These are phyloP conservation scores for Parasteatoda tepidariorum DNA, from an alignment of 1,140 invertebrate genomes.

Conservation along the genomic window DNA sequence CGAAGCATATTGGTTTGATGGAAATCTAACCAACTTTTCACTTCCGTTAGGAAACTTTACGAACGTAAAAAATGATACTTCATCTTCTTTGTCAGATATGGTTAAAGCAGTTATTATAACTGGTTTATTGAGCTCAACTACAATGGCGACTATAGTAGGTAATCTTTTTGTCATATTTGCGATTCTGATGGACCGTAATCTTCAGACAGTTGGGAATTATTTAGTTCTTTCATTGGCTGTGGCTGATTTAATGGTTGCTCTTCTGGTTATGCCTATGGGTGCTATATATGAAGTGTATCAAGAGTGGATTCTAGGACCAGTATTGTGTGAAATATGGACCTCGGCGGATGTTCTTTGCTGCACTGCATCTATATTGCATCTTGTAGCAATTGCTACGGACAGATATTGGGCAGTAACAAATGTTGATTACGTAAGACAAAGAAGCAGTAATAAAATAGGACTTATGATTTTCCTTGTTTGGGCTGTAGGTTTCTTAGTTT, in stretches of 20 bases:
- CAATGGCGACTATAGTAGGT: constrained; percentile 72
- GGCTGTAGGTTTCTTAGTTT: constrained; percentile 85
- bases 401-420: constrained; percentile 97
- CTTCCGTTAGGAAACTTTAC: constrained; percentile 4
- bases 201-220: constrained; percentile 89
- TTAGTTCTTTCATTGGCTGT: constrained; percentile 87
- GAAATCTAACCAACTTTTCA: not conserved
- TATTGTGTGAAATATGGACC: constrained; percentile 93
- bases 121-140: constrained; percentile 16
- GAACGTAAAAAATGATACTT: not conserved
- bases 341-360: constrained; percentile 92
- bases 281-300: constrained; percentile 80
- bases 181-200: constrained; percentile 86
- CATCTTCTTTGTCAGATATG: constrained; percentile 69
- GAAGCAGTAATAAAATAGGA: constrained; percentile 84
- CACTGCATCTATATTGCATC: constrained; percentile 91
- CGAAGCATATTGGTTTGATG: constrained; percentile 23
- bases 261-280: constrained; percentile 87
- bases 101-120: constrained; percentile 12
- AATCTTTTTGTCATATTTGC: constrained; percentile 95
- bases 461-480: constrained; percentile 92
- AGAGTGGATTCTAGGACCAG: constrained; percentile 86
- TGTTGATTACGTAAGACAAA: constrained; percentile 92
- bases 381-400: constrained; percentile 92
- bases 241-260: constrained; percentile 86